Evolutionary conservation across 2,113 vertebrate genomes (phyloP), one percentile per base, ranked within the genome.

Genomic region (Sylvietta virens): DNA sequence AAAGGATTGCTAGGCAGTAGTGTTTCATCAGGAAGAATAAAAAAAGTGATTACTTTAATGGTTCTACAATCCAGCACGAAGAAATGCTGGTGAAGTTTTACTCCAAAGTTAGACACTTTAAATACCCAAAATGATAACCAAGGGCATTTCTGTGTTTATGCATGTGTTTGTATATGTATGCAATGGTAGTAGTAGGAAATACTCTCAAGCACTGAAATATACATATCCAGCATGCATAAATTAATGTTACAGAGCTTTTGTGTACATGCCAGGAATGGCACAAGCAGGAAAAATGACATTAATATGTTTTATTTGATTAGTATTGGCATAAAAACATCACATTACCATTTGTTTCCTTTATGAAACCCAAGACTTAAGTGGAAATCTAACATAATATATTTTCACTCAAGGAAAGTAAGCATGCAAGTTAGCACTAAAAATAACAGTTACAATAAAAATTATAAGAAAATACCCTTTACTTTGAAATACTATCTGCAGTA

Each of bases 261-360:
- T 82, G 18, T 67, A 37, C 53, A 61, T 61, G 57, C 81, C 70
- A 85, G 70, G 22, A 94, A 72, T 39, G 27, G 65, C 72, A 76
- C 42, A 72, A 72, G 84, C 65, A 92, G 73, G 57, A 40, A 76
- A 89, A 56, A 88, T 61, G 42, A 45, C 66, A 76, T 44, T 76
- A 86, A 61, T 91, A 69, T 85, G 62, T 85, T 94, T 78, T 79
- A 94, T 91, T 91, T 92, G 47, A 96, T 92, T 91, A 89, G 53
- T 56, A 87, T 80, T 80, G 94, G 54, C 87, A 89, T 84, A 82
- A 91, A 95, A 89, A 30, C 84, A 87, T 72, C 81, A 79, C 70
- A 87, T 87, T 90, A 91, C 26, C 18, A 50, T 91, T 95, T 85
- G 37, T 94, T 88, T 88, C 48, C 15, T 81, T 90, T 57, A 80